Evolutionary conservation across 2,888 invertebrate genomes (phyloP), one percentile per base, ranked within the genome.

Genomic region (Prosopocoilus inquinatus): DNA sequence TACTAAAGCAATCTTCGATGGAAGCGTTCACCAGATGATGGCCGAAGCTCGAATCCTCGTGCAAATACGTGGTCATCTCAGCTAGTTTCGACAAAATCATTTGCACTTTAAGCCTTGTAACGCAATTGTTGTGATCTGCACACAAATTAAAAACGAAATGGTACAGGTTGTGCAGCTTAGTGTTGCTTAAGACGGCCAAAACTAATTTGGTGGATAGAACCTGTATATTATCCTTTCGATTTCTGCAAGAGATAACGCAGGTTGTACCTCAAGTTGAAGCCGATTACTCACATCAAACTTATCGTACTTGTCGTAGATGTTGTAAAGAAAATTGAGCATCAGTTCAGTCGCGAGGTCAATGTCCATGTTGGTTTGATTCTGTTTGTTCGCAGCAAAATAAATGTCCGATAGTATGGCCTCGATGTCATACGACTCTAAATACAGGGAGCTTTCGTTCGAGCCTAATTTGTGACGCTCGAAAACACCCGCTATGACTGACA

Each of bases 121-220:
- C 82, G 63, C 88, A 89, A 35, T 88, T 86, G 69, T 90, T 90
- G 67, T 90, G 88, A 72, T 90, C 89, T 1, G 88, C 84, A 66
- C 87, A 81, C 65, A 88, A 84, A 65, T 83, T 82, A 69, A 89
- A 89, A 46, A 91, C 77, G 47, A 86, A 89, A 57, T 81, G 80
- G 79, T 83, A 81, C 63, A 84, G 79, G 57, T 89, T 88, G 46
- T 81, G 75, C 9, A 87, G 78, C 13, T 83, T 80, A 41, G 86
- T 85, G 62, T 82, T 82, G 65, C 88, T 86, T 53, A 91, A 77
- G 5, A 89, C 73, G 45, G 85, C 84, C 47, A 91, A 76, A 1
- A 85, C 79, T 0, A 88, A 80, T 77, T 90, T 90, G 0, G 86
- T 82, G 54, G 87, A 85, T 51, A 87, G 73, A 0, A 89, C 87